These are phyloP conservation scores for Alsophila aescularia DNA, from an alignment of 2,888 invertebrate species.

Conservation along the genomic window DNA sequence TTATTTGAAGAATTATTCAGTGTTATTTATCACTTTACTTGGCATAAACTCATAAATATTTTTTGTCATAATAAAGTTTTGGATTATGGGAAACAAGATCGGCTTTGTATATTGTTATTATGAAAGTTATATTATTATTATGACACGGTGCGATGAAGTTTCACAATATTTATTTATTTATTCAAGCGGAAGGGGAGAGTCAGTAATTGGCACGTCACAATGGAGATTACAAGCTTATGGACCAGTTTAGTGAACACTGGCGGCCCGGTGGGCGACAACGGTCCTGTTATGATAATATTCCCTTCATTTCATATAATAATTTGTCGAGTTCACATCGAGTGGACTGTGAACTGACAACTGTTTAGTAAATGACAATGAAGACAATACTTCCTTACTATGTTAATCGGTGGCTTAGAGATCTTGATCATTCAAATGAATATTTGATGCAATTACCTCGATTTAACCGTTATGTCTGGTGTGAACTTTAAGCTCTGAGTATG, in stretches of 20 bases:
- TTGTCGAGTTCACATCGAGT: slow-evolving; percentile 56
- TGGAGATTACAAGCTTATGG: slow-evolving; percentile 79
- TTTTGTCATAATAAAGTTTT: slow-evolving; percentile 28
- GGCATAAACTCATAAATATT: not conserved
- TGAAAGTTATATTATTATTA: too few species aligned
- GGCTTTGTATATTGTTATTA: slow-evolving; percentile 38
- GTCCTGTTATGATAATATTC: slow-evolving; percentile 82
- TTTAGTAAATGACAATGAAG: slow-evolving; percentile 42
- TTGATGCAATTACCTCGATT: slow-evolving; percentile 33
- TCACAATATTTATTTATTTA: slow-evolving; percentile 78
- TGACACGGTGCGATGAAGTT: slow-evolving; percentile 53
- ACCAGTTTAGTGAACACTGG: slow-evolving; percentile 79
- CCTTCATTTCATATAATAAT: slow-evolving; percentile 68
- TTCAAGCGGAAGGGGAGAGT: slow-evolving; percentile 81
- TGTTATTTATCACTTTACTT: not conserved
- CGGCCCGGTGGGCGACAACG: slow-evolving; percentile 72
- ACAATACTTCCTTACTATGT: slow-evolving; percentile 29
- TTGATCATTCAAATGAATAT: slow-evolving; percentile 26
- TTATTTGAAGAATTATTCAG: too few species aligned
- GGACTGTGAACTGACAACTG: slow-evolving; percentile 37
- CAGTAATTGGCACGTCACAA: slow-evolving; percentile 80
- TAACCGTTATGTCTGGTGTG: slow-evolving; percentile 20
- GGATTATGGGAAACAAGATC: slow-evolving; percentile 45
- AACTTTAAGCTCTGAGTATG: slow-evolving; percentile 1
- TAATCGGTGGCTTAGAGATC: slow-evolving; percentile 29